phyloP scores from a whole-genome alignment of 23 tunicate species.

The Styela clava region DNA sequence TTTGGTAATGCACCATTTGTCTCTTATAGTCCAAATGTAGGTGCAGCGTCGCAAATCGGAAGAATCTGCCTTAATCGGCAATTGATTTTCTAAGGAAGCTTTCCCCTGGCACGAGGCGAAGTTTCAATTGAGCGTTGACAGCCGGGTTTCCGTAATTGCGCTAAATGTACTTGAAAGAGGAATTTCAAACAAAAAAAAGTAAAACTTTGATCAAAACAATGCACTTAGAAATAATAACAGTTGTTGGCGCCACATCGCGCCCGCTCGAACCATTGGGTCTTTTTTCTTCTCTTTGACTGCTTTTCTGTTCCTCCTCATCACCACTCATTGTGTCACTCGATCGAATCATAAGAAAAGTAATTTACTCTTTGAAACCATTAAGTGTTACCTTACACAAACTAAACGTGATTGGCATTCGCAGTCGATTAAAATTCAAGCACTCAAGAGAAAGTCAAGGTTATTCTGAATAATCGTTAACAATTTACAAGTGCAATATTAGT shows the following conservation, averaged over 20 bases:
- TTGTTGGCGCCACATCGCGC: background rate
- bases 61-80: background rate
- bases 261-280: too few relatives aligned
- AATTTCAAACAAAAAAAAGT: background rate
- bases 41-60: background rate
- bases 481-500: background rate
- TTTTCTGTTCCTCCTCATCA: too few relatives aligned
- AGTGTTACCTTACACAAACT: too few relatives aligned
- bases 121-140: background rate
- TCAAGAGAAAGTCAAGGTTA: background rate
- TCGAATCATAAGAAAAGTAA: too few relatives aligned
- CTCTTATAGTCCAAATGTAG: background rate
- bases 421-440: background rate
- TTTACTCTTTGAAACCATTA: too few relatives aligned
- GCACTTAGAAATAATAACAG: background rate
- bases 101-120: background rate
- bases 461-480: background rate
- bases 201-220: background rate
- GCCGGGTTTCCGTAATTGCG: background rate
- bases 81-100: background rate
- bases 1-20: background rate
- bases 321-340: too few relatives aligned
- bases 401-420: background rate
- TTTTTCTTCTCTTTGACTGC: too few relatives aligned
- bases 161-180: background rate